Conservation (phyloP, 2,113 vertebrate species). For the Acinonyx jubatus region DNA sequence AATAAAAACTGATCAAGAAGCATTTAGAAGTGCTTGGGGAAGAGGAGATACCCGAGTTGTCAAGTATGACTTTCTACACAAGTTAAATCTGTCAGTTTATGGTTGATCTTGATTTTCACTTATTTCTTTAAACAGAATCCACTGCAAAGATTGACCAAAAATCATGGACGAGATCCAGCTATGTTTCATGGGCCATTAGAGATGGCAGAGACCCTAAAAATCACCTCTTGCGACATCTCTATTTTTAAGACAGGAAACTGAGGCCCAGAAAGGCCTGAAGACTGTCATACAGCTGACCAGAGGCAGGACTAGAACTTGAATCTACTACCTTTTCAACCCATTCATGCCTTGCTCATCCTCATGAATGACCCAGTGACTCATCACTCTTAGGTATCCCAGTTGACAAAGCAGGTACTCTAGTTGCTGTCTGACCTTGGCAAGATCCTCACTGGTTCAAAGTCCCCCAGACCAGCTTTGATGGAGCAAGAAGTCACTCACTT, state of each 20-base stretch:
- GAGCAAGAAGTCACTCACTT: neutral
- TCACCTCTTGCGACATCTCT: neutral
- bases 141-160: neutral
- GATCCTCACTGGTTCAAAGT: neutral
- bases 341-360: neutral
- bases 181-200: neutral
- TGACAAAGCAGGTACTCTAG: neutral
- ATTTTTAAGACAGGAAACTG: neutral
- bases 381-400: neutral
- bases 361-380: neutral
- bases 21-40: neutral
- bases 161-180: neutral
- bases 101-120: neutral
- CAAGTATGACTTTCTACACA: neutral
- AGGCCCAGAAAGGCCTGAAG: neutral
- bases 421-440: neutral
- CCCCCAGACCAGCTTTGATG: neutral
- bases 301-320: neutral
- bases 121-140: constrained; percentile 10
- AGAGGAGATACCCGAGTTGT: neutral
- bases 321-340: neutral
- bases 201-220: neutral
- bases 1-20: neutral
- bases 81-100: neutral
- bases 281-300: neutral